Conservation (phyloP, 2,888 invertebrate genomes). For the Sericinus montela region DNA sequence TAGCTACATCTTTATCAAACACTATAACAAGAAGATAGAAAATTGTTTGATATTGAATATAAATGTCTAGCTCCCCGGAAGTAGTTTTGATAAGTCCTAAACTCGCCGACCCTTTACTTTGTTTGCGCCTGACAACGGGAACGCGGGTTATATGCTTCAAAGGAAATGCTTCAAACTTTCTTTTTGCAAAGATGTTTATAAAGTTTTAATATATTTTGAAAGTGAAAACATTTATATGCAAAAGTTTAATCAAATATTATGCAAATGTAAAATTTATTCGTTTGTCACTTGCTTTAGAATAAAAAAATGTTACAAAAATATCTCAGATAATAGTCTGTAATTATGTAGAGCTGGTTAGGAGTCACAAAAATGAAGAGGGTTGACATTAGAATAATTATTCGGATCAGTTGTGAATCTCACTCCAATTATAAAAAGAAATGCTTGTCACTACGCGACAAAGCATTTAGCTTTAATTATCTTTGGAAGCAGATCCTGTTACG, state of each 20-base stretch:
- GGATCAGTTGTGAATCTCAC: constrained; percentile 73
- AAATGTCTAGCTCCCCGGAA: constrained; percentile 43
- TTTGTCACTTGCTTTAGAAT: too few relatives aligned
- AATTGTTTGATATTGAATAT: constrained; percentile 14
- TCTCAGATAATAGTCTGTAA: constrained; percentile 39
- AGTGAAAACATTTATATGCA: neutral
- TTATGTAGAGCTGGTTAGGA: constrained; percentile 44
- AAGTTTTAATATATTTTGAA: neutral
- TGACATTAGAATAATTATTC: constrained; percentile 74
- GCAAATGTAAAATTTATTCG: too few relatives aligned
- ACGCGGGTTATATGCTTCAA: constrained; percentile 31
- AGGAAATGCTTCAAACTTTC: constrained; percentile 27
- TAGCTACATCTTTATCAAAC: too few relatives aligned
- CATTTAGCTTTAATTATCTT: constrained; percentile 30
- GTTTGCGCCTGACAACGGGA: constrained; percentile 43
- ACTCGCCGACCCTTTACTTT: constrained; percentile 47
- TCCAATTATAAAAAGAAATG: constrained; percentile 65
- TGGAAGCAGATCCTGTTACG: neutral
- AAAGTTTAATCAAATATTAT: neutral
- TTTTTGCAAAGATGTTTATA: too few relatives aligned
- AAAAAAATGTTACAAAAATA: neutral
- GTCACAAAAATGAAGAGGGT: constrained; percentile 71
- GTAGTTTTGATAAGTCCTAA: constrained; percentile 48
- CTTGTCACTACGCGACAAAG: constrained; percentile 57
- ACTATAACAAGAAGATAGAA: too few relatives aligned